These are phyloP conservation scores for Epinephelus fuscoguttatus DNA, from an alignment of 2,113 vertebrate species.

Conservation along the genomic window DNA sequence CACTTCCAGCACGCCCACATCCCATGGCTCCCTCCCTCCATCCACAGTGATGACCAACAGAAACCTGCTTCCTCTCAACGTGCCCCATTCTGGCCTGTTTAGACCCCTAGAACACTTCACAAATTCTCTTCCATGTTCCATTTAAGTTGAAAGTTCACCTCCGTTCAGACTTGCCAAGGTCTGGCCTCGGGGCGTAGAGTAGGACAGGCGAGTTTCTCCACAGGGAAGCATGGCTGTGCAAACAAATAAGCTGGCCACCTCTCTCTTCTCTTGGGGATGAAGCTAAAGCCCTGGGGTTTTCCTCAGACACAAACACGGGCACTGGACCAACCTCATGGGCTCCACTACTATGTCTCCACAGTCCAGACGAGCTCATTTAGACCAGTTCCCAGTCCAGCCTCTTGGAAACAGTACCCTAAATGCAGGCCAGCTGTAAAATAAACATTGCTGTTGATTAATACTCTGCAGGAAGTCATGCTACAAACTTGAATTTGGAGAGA, in stretches of 20 bases:
- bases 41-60: slow-evolving; percentile 43
- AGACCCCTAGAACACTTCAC: slow-evolving; percentile 36
- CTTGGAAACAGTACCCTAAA: slow-evolving; percentile 55
- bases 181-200: slow-evolving; percentile 14
- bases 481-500: neutral
- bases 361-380: slow-evolving; percentile 69
- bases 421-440: slow-evolving; percentile 58
- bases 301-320: slow-evolving; percentile 70
- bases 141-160: slow-evolving; percentile 69
- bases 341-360: slow-evolving; percentile 44
- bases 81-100: slow-evolving; percentile 21
- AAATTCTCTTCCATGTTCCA: slow-evolving; percentile 45
- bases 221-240: slow-evolving; percentile 59
- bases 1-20: slow-evolving; percentile 15
- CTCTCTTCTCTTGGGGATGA: slow-evolving; percentile 37
- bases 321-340: slow-evolving; percentile 56
- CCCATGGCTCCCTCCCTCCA: slow-evolving; percentile 9
- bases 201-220: slow-evolving; percentile 34
- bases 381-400: slow-evolving; percentile 44
- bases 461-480: neutral
- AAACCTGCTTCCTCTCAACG: slow-evolving; percentile 64
- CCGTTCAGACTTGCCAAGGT: slow-evolving; percentile 60
- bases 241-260: slow-evolving; percentile 68
- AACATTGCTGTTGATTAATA: slow-evolving; percentile 62
- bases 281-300: slow-evolving; percentile 65